Evolutionary conservation across 1,140 invertebrate genomes (phyloP).

Genomic region (Trichonephila clavipes): DNA sequence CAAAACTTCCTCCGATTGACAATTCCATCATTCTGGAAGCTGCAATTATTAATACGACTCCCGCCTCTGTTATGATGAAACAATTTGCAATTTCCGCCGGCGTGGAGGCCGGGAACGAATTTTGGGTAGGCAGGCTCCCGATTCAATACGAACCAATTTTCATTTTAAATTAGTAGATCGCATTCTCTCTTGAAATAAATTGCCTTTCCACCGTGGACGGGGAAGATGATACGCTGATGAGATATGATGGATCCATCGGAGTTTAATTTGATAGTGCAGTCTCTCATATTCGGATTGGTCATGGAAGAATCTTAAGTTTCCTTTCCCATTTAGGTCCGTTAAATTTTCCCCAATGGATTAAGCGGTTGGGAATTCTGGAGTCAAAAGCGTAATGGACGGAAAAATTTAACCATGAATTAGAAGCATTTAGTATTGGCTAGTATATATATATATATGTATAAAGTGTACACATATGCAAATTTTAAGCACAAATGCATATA

Average conservation of each 20-base stretch:
- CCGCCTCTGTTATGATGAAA: slow-evolving; percentile 22
- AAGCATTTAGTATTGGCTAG: no score
- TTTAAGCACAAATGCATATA: no score
- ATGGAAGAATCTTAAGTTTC: slow-evolving; percentile 2
- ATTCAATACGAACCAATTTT: slow-evolving; percentile 41
- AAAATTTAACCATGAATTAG: background rate
- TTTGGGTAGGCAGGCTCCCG: background rate
- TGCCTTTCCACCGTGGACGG: background rate
- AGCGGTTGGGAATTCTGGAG: background rate
- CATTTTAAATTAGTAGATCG: slow-evolving; percentile 61
- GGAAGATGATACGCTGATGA: background rate
- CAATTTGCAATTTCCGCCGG: slow-evolving; percentile 39
- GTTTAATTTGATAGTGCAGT: slow-evolving; percentile 48
- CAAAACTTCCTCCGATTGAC: slow-evolving; percentile 15
- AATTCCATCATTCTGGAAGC: slow-evolving; percentile 6
- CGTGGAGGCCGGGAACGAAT: background rate
- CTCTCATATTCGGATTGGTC: background rate
- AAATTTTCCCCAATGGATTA: slow-evolving; percentile 30
- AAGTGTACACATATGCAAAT: no score
- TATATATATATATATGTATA: no score
- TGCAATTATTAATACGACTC: slow-evolving; percentile 16
- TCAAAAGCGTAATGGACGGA: background rate
- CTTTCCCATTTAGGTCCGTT: background rate
- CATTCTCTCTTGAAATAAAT: slow-evolving; percentile 40
- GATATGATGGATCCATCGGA: slow-evolving; percentile 33